Conservation (phyloP, 2,797 vertebrate species). For the Silurus aristotelis region DNA sequence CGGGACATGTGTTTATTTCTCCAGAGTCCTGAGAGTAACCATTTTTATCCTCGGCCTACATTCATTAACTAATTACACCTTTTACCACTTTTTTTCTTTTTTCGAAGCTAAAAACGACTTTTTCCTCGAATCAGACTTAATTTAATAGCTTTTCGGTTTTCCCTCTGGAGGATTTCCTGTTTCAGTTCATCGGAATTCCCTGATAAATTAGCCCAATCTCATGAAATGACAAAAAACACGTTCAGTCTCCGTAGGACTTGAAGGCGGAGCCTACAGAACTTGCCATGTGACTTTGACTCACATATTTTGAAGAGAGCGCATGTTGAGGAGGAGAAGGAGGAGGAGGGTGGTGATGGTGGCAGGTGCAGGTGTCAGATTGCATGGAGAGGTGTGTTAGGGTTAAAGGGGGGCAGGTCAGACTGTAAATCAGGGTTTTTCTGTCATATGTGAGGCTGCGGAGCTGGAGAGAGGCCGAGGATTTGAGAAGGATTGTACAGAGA, state of each 20-base stretch:
- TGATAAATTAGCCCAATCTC: constrained; percentile 58
- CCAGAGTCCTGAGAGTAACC: constrained; percentile 21
- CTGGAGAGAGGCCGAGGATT: constrained; percentile 35
- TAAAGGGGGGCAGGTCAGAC: constrained; percentile 54
- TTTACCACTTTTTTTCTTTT: constrained; percentile 49
- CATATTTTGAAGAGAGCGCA: constrained; percentile 55
- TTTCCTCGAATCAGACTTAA: constrained; percentile 53
- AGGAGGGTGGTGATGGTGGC: constrained; percentile 48
- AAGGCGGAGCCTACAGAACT: constrained; percentile 57
- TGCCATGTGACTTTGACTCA: constrained; percentile 52
- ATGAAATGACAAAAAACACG: constrained; percentile 61
- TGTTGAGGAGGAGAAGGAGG: constrained; percentile 55
- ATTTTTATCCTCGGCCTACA: constrained; percentile 30
- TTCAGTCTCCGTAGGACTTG: constrained; percentile 64
- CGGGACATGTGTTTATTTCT: constrained; percentile 31
- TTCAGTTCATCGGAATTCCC: constrained; percentile 53
- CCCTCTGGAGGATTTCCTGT: constrained; percentile 50
- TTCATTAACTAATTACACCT: constrained; percentile 45
- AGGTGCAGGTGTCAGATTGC: constrained; percentile 63
- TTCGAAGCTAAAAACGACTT: constrained; percentile 29
- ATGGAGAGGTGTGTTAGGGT: constrained; percentile 56
- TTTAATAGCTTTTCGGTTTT: constrained; percentile 51
- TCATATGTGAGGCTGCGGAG: constrained; percentile 10
- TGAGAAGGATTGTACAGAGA: constrained; percentile 17
- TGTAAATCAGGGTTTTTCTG: constrained; percentile 36